Conservation (phyloP, 1,140 invertebrate genomes). For the Drosophila funebris region DNA sequence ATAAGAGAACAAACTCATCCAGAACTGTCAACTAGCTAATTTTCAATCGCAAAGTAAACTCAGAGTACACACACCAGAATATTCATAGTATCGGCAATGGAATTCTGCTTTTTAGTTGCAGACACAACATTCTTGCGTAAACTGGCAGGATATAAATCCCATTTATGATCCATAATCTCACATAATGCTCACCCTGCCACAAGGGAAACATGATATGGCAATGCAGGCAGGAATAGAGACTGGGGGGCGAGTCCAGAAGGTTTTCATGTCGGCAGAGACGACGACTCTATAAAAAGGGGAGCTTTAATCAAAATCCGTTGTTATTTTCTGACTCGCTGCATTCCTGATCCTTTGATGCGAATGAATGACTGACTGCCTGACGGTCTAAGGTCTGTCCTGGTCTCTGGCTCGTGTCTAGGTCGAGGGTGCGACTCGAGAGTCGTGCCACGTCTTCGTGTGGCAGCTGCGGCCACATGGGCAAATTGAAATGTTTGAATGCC, state of each 20-base stretch:
- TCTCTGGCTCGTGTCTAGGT: conserved; percentile 38
- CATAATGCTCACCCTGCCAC: conserved; percentile 73
- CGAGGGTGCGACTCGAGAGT: conserved; percentile 49
- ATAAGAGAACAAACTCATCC: too few relatives aligned
- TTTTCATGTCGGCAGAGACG: conserved; percentile 23
- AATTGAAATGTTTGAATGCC: conserved; percentile 83
- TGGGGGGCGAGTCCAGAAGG: conserved; percentile 1
- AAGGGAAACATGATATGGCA: conserved; percentile 72
- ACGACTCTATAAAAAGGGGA: conserved; percentile 80
- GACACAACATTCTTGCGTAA: conserved; percentile 22
- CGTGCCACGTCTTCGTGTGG: conserved; percentile 7
- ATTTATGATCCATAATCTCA: conserved; percentile 83
- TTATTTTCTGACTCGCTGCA: conserved; percentile 84
- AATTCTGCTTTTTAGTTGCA: conserved; percentile 19
- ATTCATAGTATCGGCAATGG: conserved; percentile 3
- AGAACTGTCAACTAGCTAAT: not conserved
- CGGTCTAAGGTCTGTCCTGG: conserved; percentile 22
- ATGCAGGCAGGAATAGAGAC: conserved; percentile 1
- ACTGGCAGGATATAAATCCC: conserved; percentile 76
- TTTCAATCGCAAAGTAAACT: not conserved
- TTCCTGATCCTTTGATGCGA: conserved; percentile 84
- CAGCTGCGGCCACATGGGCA: conserved; percentile 70
- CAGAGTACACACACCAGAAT: not conserved
- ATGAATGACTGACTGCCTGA: conserved; percentile 50
- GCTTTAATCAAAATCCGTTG: conserved; percentile 84